A percentile compares a stretch with the other conserved stretches of the same genome.
These are phyloP conservation scores for Lithobates pipiens DNA, from an alignment of 2,797 vertebrate genomes.

Conservation along the genomic window DNA sequence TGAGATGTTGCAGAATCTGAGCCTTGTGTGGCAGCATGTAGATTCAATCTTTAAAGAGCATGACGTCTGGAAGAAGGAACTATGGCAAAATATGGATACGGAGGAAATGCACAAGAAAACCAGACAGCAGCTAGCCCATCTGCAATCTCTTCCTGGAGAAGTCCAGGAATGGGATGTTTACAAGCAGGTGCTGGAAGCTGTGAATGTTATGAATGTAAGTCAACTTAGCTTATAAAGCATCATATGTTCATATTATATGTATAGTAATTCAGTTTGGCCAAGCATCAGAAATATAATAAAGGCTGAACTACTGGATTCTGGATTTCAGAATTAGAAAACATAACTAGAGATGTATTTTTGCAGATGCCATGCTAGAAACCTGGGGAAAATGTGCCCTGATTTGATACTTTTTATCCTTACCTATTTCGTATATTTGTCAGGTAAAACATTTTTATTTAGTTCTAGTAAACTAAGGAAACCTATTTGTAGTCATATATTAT, in stretches of 20 bases:
- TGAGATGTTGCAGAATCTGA: slow-evolving; percentile 48
- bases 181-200: slow-evolving; percentile 37
- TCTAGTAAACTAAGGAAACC: too few species aligned
- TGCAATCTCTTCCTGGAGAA: slow-evolving; percentile 57
- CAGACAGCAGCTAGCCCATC: slow-evolving; percentile 21
- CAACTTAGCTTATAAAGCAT: background rate
- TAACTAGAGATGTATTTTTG: too few species aligned
- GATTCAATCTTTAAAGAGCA: slow-evolving; percentile 52
- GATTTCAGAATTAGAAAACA: too few species aligned
- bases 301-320: too few species aligned
- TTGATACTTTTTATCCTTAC: too few species aligned
- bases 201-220: slow-evolving; percentile 58
- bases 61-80: slow-evolving; percentile 46
- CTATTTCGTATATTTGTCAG: too few species aligned
- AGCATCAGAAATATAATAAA: too few species aligned
- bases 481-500: too few species aligned
- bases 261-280: too few species aligned
- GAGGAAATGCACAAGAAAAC: slow-evolving; percentile 39
- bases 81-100: slow-evolving; percentile 59
- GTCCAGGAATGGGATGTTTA: slow-evolving; percentile 52
- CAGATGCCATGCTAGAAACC: too few species aligned
- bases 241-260: background rate
- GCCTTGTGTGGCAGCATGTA: slow-evolving; percentile 52
- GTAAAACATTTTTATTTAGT: too few species aligned
- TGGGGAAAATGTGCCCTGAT: too few species aligned